Conservation (phyloP, 2,797 vertebrate species). For the Synanceia verrucosa region DNA sequence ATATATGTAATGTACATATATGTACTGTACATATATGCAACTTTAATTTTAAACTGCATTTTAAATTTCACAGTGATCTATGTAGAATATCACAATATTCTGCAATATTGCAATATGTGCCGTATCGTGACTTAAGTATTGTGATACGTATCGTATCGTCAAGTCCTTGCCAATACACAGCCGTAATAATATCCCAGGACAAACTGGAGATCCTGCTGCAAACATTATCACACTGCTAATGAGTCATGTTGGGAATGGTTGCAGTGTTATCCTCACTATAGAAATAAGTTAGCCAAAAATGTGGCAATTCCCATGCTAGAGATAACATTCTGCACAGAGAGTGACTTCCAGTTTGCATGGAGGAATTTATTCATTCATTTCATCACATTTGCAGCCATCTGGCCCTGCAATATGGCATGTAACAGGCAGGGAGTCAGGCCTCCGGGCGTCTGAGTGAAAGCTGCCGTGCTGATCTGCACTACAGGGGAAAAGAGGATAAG, state of each 20-base stretch:
- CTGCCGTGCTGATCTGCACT: constrained; percentile 26
- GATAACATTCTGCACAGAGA: constrained; percentile 1
- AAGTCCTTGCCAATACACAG: too few relatives aligned
- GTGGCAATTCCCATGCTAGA: not conserved
- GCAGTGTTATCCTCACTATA: not conserved
- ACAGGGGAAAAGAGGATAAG: constrained; percentile 5
- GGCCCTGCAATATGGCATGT: constrained; percentile 35
- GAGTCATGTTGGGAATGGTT: not conserved
- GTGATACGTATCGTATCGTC: too few relatives aligned
- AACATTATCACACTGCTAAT: not conserved
- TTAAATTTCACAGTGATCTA: too few relatives aligned
- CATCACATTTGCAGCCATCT: constrained; percentile 51
- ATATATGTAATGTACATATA: too few relatives aligned
- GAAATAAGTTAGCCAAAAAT: constrained; percentile 2
- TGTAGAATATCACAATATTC: too few relatives aligned
- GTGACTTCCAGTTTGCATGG: constrained; percentile 1
- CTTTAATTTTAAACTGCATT: too few relatives aligned
- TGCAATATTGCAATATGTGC: too few relatives aligned
- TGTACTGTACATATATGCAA: too few relatives aligned
- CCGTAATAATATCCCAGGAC: not conserved
- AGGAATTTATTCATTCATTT: constrained; percentile 40
- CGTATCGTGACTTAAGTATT: too few relatives aligned
- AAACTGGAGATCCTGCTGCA: not conserved
- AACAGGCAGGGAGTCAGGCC: constrained; percentile 35
- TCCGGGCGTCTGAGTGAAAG: constrained; percentile 16